Evolutionary conservation across 2,888 invertebrate genomes (phyloP).

Genomic region (Rhimphoctona megacephalus): DNA sequence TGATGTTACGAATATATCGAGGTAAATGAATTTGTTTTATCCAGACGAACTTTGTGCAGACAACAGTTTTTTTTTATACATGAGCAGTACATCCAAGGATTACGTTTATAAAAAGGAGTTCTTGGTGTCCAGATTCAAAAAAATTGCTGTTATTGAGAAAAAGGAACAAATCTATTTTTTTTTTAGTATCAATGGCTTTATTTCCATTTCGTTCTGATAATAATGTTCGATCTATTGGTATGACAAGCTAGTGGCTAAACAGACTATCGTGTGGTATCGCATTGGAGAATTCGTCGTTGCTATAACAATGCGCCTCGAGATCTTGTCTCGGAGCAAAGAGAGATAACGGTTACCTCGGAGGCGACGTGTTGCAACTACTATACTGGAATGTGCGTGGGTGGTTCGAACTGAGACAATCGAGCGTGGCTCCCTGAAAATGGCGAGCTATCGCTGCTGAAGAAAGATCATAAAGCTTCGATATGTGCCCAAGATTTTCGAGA

Average conservation of each 20-base stretch:
- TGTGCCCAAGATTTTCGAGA: conserved; percentile 41
- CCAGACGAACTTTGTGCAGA: not conserved
- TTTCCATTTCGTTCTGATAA: not conserved
- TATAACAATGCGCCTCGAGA: conserved; percentile 53
- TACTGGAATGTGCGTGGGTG: conserved; percentile 70
- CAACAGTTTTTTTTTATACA: not conserved
- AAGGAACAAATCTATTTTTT: not conserved
- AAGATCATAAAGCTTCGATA: conserved; percentile 42
- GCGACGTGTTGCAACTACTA: conserved; percentile 61
- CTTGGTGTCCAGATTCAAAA: not conserved
- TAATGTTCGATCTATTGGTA: conserved; percentile 37
- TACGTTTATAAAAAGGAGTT: not conserved
- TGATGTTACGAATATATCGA: conserved; percentile 11
- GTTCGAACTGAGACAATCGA: conserved; percentile 65
- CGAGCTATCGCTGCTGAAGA: conserved; percentile 46
- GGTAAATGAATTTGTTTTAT: conserved; percentile 21
- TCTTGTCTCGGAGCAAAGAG: conserved; percentile 59
- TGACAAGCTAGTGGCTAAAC: conserved; percentile 22
- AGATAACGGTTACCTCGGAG: conserved; percentile 64
- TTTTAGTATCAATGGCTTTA: not conserved
- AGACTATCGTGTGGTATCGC: conserved; percentile 29
- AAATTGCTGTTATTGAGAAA: not conserved
- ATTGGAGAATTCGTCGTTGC: conserved; percentile 53
- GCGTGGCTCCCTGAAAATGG: conserved; percentile 66
- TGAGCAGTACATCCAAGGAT: not conserved